Base-by-base conservation (phyloP, 2,797 vertebrate genomes). In the Mormyrus proboscirostris region DNA sequence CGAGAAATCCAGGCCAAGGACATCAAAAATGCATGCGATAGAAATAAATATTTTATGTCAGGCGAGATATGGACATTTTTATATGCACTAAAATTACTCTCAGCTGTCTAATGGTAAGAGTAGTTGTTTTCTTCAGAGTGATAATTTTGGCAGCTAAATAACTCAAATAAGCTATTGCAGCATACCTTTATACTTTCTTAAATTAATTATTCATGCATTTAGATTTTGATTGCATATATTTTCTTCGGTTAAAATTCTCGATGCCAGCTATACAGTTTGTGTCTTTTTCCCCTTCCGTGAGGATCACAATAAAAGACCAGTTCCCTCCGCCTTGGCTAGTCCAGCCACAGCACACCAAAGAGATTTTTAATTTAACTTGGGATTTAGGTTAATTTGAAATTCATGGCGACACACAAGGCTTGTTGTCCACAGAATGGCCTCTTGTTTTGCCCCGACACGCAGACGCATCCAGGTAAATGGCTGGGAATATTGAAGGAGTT, bases 21-120 rank as follows among this genome's bases (percentile, higher is more conserved):
- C 41, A 82, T 82, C 76, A 82, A 82, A 82, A 82, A 82, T 82
- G 76, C 76, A 82, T 82, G 76, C 19, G 41, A 44, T n/a, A 47
- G 76, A 82, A 82, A 82, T 82, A 47, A 82, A 82, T 82, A 82
- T 82, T 82, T 82, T 19, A 82, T 82, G 38, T 82, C 41, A 82
- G 76, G 76, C 47, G 19, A 47, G 76, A 82, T 47, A 47, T n/a
- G 16, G 33, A 38, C 29, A 73, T 82, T 44, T 79, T 82, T 82
- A 44, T 82, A 44, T 82, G 76, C 76, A 82, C 41, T 47, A 82
- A 82, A 47, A 82, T 82, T 82, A 47, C 41, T 47, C 38, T 82
- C 41, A 44, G 76, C 76, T 47, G 76, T 44, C 76, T 82, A 82
- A 82, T n/a, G 19, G 12, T 82, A 47, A 82, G 16, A 82, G 38